Evolutionary conservation across 2,888 invertebrate genomes (phyloP), one percentile per base, ranked within the genome.

Genomic region (Micoletzkya japonica): DNA sequence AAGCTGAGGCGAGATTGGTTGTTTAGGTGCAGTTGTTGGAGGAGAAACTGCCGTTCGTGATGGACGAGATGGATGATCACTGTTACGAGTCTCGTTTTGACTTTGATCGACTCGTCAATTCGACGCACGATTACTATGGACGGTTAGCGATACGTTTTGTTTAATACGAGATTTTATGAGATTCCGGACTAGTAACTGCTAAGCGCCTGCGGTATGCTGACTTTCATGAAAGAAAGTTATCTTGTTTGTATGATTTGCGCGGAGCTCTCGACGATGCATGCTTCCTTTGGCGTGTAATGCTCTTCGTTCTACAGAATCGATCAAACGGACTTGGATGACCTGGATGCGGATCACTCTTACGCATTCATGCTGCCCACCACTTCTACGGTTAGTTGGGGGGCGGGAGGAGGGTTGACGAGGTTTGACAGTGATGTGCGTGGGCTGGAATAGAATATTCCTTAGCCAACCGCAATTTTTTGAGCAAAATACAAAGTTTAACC

Each of bases 41-140:
- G 49, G 28, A 14, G 1, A 37, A 32, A 1, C 54, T 28, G 0
- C 37, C 39, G 34, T 26, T 50, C 32, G 32, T 50, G 28, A 6
- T 1, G 14, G 58, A 58, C 24, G 44, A 57, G 4, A 17, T 49
- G 2, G 30, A 58, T 49, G 74, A 74, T 32, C 74, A 74, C n/a
- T 61, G 58, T 7, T 74, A 74, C 57, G 39, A n/a, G 10, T 64
- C 58, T 14, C 39, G n/a, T 4, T 56, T 54, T 17, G 70, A 67
- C n/a, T 60, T 70, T 32, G 72, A 74, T 56, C 49, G 69, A 10
- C 39, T 72, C 17, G 72, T 74, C 52, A 72, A 74, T 52, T 64
- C 72, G 4, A 70, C 63, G 10, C 74, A 74, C 36, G 70, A 66
- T 20, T 74, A 74, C 50, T 74, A 74, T 50, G 59, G 37, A 30